Conservation (phyloP, 2,888 invertebrate species). For the Diaperis boleti region DNA sequence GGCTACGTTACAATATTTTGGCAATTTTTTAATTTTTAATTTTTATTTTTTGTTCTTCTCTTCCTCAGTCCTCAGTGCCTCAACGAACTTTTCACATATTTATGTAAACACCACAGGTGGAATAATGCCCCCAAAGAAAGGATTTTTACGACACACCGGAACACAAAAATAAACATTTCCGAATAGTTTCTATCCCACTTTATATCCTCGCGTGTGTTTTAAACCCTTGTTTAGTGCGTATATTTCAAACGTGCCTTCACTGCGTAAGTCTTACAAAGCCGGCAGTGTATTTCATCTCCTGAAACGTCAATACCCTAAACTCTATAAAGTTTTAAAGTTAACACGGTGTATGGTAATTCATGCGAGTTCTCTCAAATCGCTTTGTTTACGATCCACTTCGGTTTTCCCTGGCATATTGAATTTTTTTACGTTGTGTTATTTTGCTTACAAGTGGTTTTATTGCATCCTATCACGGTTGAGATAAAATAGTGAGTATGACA, state of each 20-base stretch:
- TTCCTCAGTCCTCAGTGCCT: no score
- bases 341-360: conserved; percentile 1
- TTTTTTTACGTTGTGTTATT: no score
- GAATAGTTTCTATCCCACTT: conserved; percentile 20
- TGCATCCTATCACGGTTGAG: no score
- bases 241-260: conserved; percentile 21
- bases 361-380: not conserved
- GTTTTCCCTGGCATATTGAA: not conserved
- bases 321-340: conserved; percentile 13
- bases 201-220: conserved; percentile 18
- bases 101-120: not conserved
- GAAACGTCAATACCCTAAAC: conserved; percentile 15
- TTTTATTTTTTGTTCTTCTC: no score
- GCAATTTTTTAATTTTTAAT: no score
- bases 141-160: not conserved
- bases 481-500: not conserved
- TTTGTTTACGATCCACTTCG: not conserved
- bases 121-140: conserved; percentile 1
- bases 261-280: conserved; percentile 7
- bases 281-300: conserved; percentile 2
- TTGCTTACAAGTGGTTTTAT: no score
- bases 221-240: conserved; percentile 14
- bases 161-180: conserved; percentile 11
- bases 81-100: not conserved
- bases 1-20: no score